A percentile compares a stretch with the other conserved stretches of the same genome.
Evolutionary conservation across 2,888 invertebrate species (phyloP).

Genomic region (Sarcophaga rosellei): DNA sequence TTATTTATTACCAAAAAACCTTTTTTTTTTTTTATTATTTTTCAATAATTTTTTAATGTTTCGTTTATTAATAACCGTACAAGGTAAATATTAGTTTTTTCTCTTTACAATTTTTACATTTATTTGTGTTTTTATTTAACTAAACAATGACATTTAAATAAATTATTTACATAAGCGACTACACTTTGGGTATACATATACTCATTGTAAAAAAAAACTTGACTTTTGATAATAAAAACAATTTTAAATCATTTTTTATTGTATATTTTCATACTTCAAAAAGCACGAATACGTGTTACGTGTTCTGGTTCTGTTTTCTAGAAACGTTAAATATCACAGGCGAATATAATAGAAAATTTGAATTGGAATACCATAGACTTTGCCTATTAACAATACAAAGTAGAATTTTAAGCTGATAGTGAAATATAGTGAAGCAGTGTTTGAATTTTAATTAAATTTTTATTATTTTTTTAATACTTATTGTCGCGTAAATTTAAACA

Average conservation of each 20-base stretch:
- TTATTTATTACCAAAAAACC: background rate
- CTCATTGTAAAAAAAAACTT: background rate
- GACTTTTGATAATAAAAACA: background rate
- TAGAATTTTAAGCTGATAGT: background rate
- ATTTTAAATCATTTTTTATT: background rate
- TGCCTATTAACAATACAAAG: too few relatives aligned
- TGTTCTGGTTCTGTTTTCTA: background rate
- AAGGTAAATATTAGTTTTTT: background rate
- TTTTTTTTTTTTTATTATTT: background rate
- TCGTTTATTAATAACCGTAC: background rate
- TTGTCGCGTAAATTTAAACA: background rate
- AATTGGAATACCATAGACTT: too few relatives aligned
- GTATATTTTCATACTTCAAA: background rate
- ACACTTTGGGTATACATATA: background rate
- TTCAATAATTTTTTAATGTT: background rate
- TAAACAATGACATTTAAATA: background rate
- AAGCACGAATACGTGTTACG: constrained; percentile 49
- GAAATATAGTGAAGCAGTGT: background rate
- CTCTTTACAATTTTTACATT: background rate
- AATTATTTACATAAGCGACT: background rate
- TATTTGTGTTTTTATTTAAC: background rate
- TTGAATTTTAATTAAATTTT: background rate
- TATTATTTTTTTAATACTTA: constrained; percentile 25
- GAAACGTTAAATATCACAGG: background rate
- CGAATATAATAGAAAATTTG: background rate